These are phyloP conservation scores for Balearica regulorum DNA, from an alignment of 2,797 vertebrate genomes.

Conservation along the genomic window DNA sequence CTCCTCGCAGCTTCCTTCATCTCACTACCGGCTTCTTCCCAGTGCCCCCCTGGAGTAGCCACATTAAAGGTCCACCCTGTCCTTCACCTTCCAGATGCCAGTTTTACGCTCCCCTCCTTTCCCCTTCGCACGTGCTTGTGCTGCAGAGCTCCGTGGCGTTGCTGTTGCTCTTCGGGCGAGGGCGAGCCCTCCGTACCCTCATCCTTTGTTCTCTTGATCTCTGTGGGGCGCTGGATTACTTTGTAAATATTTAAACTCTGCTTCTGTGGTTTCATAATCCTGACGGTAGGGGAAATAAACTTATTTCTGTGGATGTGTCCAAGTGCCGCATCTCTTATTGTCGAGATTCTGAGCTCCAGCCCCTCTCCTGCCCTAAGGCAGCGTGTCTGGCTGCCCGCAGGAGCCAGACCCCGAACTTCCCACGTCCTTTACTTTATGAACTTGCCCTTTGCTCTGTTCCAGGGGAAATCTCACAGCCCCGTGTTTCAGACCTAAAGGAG, in stretches of 20 bases:
- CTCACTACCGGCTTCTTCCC: rapidly evolving
- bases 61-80: neutral
- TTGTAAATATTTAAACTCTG: conserved; percentile 56
- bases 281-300: conserved; percentile 60
- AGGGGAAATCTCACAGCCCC: neutral
- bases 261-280: conserved; percentile 62
- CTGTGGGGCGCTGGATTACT: conserved; percentile 38
- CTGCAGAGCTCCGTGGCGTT: neutral
- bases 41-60: neutral
- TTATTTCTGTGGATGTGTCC: conserved; percentile 39
- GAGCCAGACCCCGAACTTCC: neutral
- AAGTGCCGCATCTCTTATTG: neutral
- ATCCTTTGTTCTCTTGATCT: conserved; percentile 34
- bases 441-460: neutral
- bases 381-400: neutral
- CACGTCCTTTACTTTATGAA: neutral
- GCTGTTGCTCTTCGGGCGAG: neutral
- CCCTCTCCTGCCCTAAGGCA: neutral
- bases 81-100: neutral
- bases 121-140: neutral
- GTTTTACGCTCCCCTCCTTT: neutral
- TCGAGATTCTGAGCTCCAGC: neutral
- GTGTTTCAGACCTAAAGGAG: neutral
- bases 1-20: neutral
- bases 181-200: neutral